Conservation (phyloP, 2,888 invertebrate genomes). For the Cataglyphis altisquamis region DNA sequence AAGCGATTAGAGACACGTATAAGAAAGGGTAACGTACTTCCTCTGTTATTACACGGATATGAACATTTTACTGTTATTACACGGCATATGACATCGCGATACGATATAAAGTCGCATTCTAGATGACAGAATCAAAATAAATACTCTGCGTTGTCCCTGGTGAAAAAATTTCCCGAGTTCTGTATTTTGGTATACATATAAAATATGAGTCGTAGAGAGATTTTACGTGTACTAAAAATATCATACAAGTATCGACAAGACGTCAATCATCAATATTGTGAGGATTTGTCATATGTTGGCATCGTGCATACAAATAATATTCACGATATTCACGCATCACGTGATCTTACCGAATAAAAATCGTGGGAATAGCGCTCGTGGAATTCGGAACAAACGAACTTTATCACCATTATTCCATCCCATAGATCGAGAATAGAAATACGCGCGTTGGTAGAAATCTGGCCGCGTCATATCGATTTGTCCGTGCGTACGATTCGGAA, state of each 20-base stretch:
- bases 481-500: neutral
- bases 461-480: slow-evolving; percentile 18
- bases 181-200: neutral
- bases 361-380: slow-evolving; percentile 12
- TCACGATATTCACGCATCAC: neutral
- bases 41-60: slow-evolving; percentile 6
- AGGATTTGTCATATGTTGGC: neutral
- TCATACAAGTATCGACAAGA: neutral
- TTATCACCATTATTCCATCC: slow-evolving; percentile 61
- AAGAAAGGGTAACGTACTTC: slow-evolving; percentile 8
- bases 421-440: slow-evolving; percentile 47
- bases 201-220: neutral
- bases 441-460: neutral
- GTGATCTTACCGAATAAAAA: slow-evolving; percentile 53
- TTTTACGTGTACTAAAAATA: neutral
- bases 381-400: slow-evolving; percentile 62
- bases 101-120: neutral
- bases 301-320: neutral
- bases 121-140: neutral
- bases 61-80: slow-evolving; percentile 18
- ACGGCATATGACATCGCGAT: neutral
- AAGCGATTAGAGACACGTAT: slow-evolving; percentile 23
- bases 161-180: neutral
- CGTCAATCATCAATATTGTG: neutral
- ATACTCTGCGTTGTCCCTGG: neutral